A percentile compares a stretch with the other conserved stretches of the same genome.
These are phyloP conservation scores for Ectobius pallidus DNA, from an alignment of 2,888 invertebrate species.

Conservation along the genomic window DNA sequence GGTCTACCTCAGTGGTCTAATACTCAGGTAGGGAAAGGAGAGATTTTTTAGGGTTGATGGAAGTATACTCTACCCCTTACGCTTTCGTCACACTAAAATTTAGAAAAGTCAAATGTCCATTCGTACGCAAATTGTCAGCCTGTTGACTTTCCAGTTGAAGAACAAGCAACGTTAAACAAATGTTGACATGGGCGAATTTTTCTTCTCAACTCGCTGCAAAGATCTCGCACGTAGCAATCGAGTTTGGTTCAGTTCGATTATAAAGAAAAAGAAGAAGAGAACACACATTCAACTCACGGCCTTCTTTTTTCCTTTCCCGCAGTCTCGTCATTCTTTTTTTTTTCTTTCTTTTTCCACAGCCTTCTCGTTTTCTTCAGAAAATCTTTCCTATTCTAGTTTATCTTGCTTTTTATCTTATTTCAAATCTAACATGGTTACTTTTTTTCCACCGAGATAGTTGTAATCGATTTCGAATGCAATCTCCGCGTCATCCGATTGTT, in stretches of 20 bases:
- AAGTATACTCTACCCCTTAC: too few relatives aligned
- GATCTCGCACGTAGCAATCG: slow-evolving; percentile 33
- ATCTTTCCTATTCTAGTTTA: slow-evolving; percentile 25
- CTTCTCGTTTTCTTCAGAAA: background rate
- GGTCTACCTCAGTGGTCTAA: too few relatives aligned
- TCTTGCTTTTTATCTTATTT: background rate
- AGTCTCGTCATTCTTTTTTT: background rate
- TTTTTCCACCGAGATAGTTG: slow-evolving; percentile 36
- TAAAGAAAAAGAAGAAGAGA: background rate
- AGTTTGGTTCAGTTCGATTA: slow-evolving; percentile 32
- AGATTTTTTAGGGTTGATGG: too few relatives aligned
- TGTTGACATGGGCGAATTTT: slow-evolving; percentile 36
- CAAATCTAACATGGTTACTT: slow-evolving; percentile 38
- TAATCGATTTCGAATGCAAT: slow-evolving; percentile 41
- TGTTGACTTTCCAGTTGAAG: background rate
- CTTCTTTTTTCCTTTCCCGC: background rate
- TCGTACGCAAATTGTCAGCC: too few relatives aligned
- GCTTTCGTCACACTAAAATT: too few relatives aligned
- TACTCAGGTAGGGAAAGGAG: too few relatives aligned
- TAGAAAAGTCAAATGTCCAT: too few relatives aligned
- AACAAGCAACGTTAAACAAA: slow-evolving; percentile 39
- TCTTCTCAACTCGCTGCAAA: slow-evolving; percentile 33
- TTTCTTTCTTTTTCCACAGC: background rate
- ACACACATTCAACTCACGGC: slow-evolving; percentile 35
- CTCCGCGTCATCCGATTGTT: background rate